Evolutionary conservation across 2,797 vertebrate species (phyloP).

Genomic region (Forpus xanthops): DNA sequence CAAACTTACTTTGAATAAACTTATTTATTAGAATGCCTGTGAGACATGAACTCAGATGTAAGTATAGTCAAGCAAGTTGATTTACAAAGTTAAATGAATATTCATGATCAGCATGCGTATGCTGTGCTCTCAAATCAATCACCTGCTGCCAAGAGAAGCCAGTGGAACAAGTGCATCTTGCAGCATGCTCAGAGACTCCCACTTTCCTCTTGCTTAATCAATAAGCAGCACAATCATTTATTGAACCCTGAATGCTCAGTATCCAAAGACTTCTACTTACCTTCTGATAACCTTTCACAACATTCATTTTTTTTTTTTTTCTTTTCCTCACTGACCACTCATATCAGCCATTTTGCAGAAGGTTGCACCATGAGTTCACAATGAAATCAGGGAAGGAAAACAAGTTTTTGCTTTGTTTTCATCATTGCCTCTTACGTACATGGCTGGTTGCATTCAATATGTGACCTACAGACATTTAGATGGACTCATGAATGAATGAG

Average conservation of each 20-base stretch:
- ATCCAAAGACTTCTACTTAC: neutral
- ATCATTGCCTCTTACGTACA: neutral
- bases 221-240: neutral
- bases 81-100: conserved; percentile 44
- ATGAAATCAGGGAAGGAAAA: neutral
- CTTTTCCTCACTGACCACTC: neutral
- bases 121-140: neutral
- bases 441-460: rapidly evolving
- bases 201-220: neutral
- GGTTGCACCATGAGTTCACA: neutral
- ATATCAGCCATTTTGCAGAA: neutral
- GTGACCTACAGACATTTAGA: neutral
- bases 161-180: neutral
- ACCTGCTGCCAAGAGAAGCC: neutral
- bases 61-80: neutral
- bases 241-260: neutral
- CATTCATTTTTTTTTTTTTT: neutral
- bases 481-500: neutral
- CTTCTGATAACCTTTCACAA: neutral
- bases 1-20: neutral
- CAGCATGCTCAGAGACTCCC: neutral
- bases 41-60: neutral
- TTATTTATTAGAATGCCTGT: neutral
- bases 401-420: neutral
- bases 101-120: neutral